Conservation (phyloP, 2,888 invertebrate species). For the Teleiodes luculella region DNA sequence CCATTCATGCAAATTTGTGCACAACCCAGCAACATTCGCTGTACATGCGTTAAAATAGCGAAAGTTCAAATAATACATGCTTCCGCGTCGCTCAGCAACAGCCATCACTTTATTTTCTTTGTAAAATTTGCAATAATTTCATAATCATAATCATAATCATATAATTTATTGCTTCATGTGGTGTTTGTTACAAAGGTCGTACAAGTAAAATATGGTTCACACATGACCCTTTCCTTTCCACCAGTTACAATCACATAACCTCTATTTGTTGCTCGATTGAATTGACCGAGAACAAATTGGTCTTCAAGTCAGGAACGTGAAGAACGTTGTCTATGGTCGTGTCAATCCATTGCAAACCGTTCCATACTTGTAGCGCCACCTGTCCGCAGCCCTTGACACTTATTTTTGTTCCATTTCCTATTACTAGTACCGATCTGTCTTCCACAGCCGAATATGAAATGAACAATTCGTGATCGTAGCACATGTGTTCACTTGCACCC, state of each 20-base stretch:
- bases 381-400: slow-evolving; percentile 18
- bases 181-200: too few relatives aligned
- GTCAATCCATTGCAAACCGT: slow-evolving; percentile 20
- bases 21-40: slow-evolving; percentile 9
- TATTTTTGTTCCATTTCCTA: slow-evolving; percentile 18
- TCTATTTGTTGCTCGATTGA: slow-evolving; percentile 16
- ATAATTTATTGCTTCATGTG: too few relatives aligned
- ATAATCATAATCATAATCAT: too few relatives aligned
- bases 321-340: slow-evolving; percentile 18
- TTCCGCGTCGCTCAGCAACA: slow-evolving; percentile 5
- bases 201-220: too few relatives aligned
- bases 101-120: slow-evolving; percentile 1
- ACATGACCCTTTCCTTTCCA: too few relatives aligned
- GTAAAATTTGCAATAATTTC: slow-evolving; percentile 10
- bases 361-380: slow-evolving; percentile 13
- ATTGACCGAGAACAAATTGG: slow-evolving; percentile 20
- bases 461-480: not conserved
- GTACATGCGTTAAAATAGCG: not conserved
- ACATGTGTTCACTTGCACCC: slow-evolving; percentile 6
- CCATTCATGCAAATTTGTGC: slow-evolving; percentile 18
- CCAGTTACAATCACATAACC: slow-evolving; percentile 13
- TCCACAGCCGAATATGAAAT: too few relatives aligned
- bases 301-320: slow-evolving; percentile 19
- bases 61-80: slow-evolving; percentile 10
- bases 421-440: slow-evolving; percentile 11